phyloP scores from a whole-genome alignment of 2,888 invertebrate species.

The Cacoxenus indagator region DNA sequence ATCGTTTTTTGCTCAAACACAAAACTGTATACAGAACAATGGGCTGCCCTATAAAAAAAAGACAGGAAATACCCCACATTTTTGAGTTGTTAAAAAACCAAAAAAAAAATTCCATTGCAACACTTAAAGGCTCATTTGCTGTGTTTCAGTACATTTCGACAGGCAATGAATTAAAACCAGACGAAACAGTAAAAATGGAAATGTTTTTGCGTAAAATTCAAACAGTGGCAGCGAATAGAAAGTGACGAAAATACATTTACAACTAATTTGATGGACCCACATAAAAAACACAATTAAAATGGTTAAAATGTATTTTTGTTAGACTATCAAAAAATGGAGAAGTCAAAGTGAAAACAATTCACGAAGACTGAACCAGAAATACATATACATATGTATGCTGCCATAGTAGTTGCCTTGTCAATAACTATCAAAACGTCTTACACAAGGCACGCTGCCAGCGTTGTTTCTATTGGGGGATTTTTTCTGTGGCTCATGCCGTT shows the following conservation, averaged over 20 bases:
- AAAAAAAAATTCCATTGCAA: not conserved
- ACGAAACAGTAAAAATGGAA: not conserved
- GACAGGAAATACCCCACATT: not conserved
- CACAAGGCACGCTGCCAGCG: too few relatives aligned
- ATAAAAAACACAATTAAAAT: conserved; percentile 47
- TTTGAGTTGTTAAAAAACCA: not conserved
- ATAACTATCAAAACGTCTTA: too few relatives aligned
- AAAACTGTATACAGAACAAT: too few relatives aligned
- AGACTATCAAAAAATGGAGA: conserved; percentile 30
- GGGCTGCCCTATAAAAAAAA: not conserved
- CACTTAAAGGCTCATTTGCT: not conserved
- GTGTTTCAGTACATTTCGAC: not conserved
- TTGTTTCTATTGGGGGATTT: too few relatives aligned
- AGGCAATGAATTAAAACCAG: not conserved
- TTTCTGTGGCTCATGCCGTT: too few relatives aligned
- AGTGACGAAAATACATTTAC: not conserved
- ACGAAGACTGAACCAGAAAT: not conserved
- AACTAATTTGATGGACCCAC: conserved; percentile 24
- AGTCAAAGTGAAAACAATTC: not conserved
- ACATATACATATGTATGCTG: not conserved
- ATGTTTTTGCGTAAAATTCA: not conserved
- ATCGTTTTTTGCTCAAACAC: too few relatives aligned
- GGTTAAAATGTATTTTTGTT: conserved; percentile 47
- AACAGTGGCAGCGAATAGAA: not conserved
- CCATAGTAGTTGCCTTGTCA: too few relatives aligned